Base-by-base conservation (phyloP, 2,888 invertebrate genomes). In the Ormia ochracea region DNA sequence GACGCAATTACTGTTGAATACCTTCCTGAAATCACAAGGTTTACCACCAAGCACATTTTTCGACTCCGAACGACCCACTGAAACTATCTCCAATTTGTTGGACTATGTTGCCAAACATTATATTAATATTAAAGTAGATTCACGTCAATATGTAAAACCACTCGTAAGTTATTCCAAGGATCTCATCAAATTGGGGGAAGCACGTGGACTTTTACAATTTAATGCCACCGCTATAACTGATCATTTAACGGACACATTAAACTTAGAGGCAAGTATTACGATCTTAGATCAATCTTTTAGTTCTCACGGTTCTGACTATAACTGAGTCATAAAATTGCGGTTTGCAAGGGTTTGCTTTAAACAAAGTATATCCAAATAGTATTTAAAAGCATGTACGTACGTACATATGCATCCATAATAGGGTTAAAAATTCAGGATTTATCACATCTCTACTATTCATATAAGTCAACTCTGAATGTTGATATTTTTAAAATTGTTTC, bases 171-270 rank as follows among this genome's bases (percentile, higher is more conserved):
- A 96, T 86, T 87, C 93, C 7, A 92, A 93, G 92, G 94, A 95
- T 89, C 90, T 94, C 4, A 88, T 95, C 3, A 92, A 92, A 87
- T 90, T 95, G 87, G 94, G 94, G 0, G 93, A 95, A 83, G 90
- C 93, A 23, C 93, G 93, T 61, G 93, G 94, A 9, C 91, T 93
- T 58, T 90, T 94, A 85, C 91, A 92, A 17, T 91, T 93, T 41
- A 94, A 94, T 86, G 92, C 94, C 84, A 92, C 92, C 84, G 94
- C 94, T 72, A 90, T 96, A 7, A 94, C 94, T 10, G 93, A 94
- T 87, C 93, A 93, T 84, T 88, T 96, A 78, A 94, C 95, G 0
- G 94, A 96, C 86, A 94, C 94, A 1, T 91, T 96, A 59, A 96
- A 96, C 89, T 90, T 95, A 85, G 96, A 96, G 89, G 90, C 89